Conservation (phyloP, 1,140 invertebrate species). For the Dendroctonus ponderosae region DNA sequence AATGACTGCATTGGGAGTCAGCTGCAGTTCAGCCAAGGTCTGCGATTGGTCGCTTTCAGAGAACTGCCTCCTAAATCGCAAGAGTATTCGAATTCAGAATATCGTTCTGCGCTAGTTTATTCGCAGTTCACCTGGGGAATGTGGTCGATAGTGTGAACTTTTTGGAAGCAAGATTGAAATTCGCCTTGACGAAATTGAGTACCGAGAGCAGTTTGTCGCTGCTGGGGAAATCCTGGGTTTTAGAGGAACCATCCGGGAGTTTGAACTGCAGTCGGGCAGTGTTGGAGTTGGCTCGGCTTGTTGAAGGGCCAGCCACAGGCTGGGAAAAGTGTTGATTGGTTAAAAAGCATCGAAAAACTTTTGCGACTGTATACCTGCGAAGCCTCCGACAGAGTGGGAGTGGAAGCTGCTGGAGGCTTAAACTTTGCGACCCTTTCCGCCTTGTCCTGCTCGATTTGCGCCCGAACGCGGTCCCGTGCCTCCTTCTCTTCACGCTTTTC, state of each 20-base stretch:
- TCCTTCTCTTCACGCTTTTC: slow-evolving; percentile 68
- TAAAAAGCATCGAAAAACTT: neutral
- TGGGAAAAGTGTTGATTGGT: slow-evolving; percentile 6
- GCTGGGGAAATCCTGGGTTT: slow-evolving; percentile 50
- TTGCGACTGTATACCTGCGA: slow-evolving; percentile 3
- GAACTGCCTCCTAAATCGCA: slow-evolving; percentile 60
- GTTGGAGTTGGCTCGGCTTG: slow-evolving; percentile 28
- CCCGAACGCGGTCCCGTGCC: slow-evolving; percentile 66
- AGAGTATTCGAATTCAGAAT: neutral
- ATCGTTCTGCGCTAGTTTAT: neutral
- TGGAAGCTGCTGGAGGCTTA: slow-evolving; percentile 19
- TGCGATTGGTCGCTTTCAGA: slow-evolving; percentile 59
- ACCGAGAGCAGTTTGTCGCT: slow-evolving; percentile 50
- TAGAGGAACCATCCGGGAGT: slow-evolving; percentile 68
- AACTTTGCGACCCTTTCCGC: slow-evolving; percentile 55
- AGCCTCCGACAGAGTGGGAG: slow-evolving; percentile 23
- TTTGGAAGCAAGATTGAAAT: slow-evolving; percentile 53
- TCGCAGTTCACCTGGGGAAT: slow-evolving; percentile 60
- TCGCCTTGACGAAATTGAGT: slow-evolving; percentile 46
- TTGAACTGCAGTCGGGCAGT: slow-evolving; percentile 76
- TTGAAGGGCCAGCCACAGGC: slow-evolving; percentile 21
- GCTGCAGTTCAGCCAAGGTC: slow-evolving; percentile 66
- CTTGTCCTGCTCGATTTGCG: slow-evolving; percentile 76
- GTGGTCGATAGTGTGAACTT: slow-evolving; percentile 72
- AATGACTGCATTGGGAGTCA: slow-evolving; percentile 77